phyloP scores from a whole-genome alignment of 2,888 invertebrate species.

The Synanthedon myopaeformis region DNA sequence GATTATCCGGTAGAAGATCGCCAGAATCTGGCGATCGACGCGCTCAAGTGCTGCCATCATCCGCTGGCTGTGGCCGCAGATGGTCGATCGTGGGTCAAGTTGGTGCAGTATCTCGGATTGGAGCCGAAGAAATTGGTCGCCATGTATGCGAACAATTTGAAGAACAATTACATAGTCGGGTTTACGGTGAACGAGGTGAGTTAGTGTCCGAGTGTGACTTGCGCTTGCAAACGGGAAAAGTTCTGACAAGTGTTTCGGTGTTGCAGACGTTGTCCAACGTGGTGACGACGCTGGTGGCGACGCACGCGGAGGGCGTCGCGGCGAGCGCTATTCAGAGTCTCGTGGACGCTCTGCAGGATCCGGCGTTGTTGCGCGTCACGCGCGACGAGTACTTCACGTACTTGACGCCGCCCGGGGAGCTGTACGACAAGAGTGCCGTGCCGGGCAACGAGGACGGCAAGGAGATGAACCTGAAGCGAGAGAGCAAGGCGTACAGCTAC shows the following conservation, averaged over 20 bases:
- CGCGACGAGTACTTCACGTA: constrained; percentile 70
- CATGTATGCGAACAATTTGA: constrained; percentile 68
- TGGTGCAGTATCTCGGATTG: constrained; percentile 69
- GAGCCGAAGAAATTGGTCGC: constrained; percentile 73
- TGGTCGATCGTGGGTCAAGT: constrained; percentile 77
- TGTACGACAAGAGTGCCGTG: constrained; percentile 84
- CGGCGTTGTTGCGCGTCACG: constrained; percentile 77
- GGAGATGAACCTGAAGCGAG: constrained; percentile 88
- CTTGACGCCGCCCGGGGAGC: constrained; percentile 87
- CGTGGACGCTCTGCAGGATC: constrained; percentile 72
- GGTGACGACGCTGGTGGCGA: constrained; percentile 75
- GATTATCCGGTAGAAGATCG: constrained; percentile 62
- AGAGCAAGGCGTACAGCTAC: constrained; percentile 96
- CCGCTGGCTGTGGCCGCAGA: constrained; percentile 72
- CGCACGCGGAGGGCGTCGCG: constrained; percentile 75
- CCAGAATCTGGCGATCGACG: constrained; percentile 73
- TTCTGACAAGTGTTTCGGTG: too few species aligned
- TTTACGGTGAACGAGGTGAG: constrained; percentile 44
- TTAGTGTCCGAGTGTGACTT: not conserved
- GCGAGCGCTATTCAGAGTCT: constrained; percentile 73
- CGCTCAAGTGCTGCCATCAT: constrained; percentile 81
- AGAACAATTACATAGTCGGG: constrained; percentile 73
- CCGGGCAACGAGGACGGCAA: constrained; percentile 62
- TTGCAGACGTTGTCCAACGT: constrained; percentile 76
- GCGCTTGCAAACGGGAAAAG: not conserved